Evolutionary conservation across 2,113 vertebrate species (phyloP).

Genomic region (Megaleporinus macrocephalus): DNA sequence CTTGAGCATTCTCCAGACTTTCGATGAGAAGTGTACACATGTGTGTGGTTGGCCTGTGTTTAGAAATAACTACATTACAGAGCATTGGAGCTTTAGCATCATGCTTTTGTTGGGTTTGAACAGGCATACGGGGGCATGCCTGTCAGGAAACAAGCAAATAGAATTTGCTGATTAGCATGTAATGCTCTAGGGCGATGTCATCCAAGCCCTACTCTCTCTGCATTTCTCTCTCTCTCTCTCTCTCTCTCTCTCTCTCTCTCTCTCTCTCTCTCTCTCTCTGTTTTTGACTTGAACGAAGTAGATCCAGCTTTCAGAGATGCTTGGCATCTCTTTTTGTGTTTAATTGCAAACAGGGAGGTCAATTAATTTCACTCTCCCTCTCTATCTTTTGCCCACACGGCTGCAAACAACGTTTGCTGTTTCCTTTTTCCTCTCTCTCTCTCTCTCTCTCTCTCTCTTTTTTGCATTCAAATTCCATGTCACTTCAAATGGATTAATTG

Average conservation of each 20-base stretch:
- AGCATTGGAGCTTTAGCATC: conserved; percentile 4
- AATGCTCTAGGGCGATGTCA: conserved; percentile 28
- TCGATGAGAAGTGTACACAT: background rate
- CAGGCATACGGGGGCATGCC: conserved; percentile 24
- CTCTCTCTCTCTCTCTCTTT: conserved; percentile 14
- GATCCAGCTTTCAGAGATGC: conserved; percentile 49
- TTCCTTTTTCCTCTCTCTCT: conserved; percentile 23
- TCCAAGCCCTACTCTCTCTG: background rate
- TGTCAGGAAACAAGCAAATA: conserved; percentile 48
- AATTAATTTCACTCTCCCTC: conserved; percentile 77
- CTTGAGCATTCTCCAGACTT: background rate
- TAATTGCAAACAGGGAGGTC: conserved; percentile 79
- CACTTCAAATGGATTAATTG: conserved; percentile 79
- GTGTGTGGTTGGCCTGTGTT: background rate
- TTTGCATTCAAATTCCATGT: conserved; percentile 79
- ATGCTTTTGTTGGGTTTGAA: conserved; percentile 18
- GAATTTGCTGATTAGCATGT: conserved; percentile 49
- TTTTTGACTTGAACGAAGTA: conserved; percentile 58
- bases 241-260: conserved; percentile 10
- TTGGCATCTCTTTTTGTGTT: conserved; percentile 76
- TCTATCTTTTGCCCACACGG: conserved; percentile 77
- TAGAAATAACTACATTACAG: conserved; percentile 17
- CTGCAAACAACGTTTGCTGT: conserved; percentile 58
- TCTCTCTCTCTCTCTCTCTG: conserved; percentile 13
- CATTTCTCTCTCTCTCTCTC: background rate